phyloP scores from a whole-genome alignment of 2,113 vertebrate species.

The Pedionomus torquatus region DNA sequence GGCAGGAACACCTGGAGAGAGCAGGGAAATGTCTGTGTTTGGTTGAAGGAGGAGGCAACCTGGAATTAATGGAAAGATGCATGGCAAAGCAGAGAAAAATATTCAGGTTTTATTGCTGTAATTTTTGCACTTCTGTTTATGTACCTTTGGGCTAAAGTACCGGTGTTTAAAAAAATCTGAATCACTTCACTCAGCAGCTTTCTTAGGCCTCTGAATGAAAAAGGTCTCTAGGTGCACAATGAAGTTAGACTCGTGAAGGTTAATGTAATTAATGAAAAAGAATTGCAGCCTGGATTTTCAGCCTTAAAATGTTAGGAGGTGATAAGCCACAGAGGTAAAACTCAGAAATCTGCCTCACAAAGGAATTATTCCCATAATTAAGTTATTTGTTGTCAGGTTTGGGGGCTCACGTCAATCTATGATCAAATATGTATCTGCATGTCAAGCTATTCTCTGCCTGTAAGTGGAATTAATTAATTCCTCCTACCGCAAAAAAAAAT shows the following conservation, averaged over 20 bases:
- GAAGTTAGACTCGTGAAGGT: neutral
- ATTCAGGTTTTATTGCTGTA: neutral
- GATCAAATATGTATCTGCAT: neutral
- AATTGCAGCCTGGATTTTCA: neutral
- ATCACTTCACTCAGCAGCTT: neutral
- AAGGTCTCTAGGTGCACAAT: neutral
- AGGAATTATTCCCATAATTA: neutral
- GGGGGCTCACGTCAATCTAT: neutral
- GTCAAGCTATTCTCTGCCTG: neutral
- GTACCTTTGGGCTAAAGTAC: neutral
- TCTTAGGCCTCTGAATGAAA: neutral
- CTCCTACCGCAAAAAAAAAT: constrained; percentile 16
- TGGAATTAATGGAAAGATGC: neutral
- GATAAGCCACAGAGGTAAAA: neutral
- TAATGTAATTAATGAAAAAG: neutral
- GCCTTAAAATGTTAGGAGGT: neutral
- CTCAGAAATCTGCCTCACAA: neutral
- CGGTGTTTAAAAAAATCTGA: neutral
- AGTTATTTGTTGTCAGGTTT: neutral
- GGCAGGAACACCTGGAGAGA: neutral
- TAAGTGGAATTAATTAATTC: constrained; percentile 16
- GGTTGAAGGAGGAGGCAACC: neutral
- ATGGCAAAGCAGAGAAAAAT: neutral
- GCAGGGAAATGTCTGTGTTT: neutral
- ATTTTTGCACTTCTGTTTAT: neutral